Evolutionary conservation across 2,888 invertebrate species (phyloP).

Genomic region (Ethmia dodecea): DNA sequence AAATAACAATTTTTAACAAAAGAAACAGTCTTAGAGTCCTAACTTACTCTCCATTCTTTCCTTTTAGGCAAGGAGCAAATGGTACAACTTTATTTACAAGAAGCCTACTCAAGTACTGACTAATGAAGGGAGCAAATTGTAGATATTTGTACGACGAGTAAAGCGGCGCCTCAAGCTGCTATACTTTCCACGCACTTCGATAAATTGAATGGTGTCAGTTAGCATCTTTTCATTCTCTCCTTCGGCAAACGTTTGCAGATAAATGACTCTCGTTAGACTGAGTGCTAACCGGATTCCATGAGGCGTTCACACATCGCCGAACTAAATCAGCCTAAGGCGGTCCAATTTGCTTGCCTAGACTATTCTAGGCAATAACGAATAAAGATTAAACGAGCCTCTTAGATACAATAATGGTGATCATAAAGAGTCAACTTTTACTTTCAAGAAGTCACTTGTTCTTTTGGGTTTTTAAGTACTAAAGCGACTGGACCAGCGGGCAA

Average conservation of each 20-base stretch:
- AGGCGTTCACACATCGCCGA: constrained; percentile 27
- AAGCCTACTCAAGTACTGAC: constrained; percentile 22
- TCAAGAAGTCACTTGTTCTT: constrained; percentile 15
- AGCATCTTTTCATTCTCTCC: constrained; percentile 31
- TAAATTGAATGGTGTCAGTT: constrained; percentile 38
- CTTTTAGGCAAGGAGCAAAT: constrained; percentile 17
- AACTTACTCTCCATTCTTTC: constrained; percentile 13
- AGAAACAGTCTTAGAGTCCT: constrained; percentile 39
- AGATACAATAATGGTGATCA: too few species aligned
- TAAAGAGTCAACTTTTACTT: background rate
- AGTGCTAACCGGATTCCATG: constrained; percentile 31
- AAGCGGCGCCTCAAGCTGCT: constrained; percentile 22
- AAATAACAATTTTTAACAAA: constrained; percentile 37
- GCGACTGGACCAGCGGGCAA: constrained; percentile 90
- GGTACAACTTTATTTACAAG: constrained; percentile 19
- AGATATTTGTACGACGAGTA: constrained; percentile 24
- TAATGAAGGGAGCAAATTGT: constrained; percentile 41
- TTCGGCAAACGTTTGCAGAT: constrained; percentile 31
- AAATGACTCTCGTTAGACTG: constrained; percentile 34
- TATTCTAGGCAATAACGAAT: constrained; percentile 9
- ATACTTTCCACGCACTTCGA: constrained; percentile 29
- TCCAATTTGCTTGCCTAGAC: constrained; percentile 16
- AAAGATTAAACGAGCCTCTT: constrained; percentile 13
- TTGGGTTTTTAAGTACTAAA: constrained; percentile 69
- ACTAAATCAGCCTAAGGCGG: constrained; percentile 29